Conservation (phyloP, 53 echinoderm and acorn worm species). For the Holothuria scabra region DNA sequence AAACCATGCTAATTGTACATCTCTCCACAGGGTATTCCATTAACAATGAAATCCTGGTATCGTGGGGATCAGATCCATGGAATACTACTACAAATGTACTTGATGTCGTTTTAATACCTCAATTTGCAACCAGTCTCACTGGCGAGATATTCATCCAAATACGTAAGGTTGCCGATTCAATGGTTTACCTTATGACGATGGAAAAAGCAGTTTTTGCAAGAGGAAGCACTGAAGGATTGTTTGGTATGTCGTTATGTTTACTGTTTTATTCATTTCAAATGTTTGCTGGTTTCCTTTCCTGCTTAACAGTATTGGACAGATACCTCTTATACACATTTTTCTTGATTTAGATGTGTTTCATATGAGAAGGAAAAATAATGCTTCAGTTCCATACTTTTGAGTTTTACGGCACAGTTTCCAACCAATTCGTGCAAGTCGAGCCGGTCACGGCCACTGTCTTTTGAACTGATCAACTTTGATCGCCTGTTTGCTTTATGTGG, state of each 20-base stretch:
- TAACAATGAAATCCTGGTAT: neutral
- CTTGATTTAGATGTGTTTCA: too few species aligned
- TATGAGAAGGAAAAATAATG: too few species aligned
- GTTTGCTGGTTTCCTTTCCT: neutral
- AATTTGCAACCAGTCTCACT: neutral
- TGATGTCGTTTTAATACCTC: neutral
- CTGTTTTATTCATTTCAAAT: neutral
- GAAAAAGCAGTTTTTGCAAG: neutral
- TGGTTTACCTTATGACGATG: slow-evolving; percentile 11
- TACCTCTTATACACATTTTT: neutral
- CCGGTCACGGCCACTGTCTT: too few species aligned
- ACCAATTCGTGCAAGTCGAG: too few species aligned
- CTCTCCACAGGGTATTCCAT: too few species aligned
- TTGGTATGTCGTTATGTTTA: neutral
- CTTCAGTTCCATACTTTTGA: too few species aligned
- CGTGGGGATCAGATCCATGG: slow-evolving; percentile 6
- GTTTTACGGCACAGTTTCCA: too few species aligned
- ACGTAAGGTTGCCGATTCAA: neutral
- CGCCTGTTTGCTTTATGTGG: too few species aligned
- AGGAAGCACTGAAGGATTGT: slow-evolving; percentile 10
- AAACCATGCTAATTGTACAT: too few species aligned
- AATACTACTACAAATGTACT: neutral
- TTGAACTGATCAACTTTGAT: too few species aligned
- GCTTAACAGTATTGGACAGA: neutral
- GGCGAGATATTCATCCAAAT: slow-evolving; percentile 5